Evolutionary conservation across 2,797 vertebrate genomes (phyloP).

Genomic region (Peromyscus eremicus): DNA sequence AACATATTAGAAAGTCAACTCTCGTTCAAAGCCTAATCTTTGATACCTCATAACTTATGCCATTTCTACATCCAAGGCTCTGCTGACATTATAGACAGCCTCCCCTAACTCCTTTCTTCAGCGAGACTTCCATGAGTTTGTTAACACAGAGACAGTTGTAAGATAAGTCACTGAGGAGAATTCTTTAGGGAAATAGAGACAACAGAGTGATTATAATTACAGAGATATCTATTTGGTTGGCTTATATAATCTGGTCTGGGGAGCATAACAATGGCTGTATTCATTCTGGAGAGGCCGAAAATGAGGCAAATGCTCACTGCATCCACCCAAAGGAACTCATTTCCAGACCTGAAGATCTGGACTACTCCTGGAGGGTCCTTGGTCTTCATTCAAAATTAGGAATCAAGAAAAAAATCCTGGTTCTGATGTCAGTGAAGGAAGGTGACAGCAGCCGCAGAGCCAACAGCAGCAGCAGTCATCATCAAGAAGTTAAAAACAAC

Average conservation of each 20-base stretch:
- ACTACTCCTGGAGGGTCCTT: not conserved
- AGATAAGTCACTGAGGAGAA: not conserved
- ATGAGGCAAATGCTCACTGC: not conserved
- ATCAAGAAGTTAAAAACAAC: not conserved
- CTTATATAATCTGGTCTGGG: not conserved
- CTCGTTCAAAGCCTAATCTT: not conserved
- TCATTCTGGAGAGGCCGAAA: not conserved
- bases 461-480: not conserved
- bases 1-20: slow-evolving; percentile 15
- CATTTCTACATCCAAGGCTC: not conserved
- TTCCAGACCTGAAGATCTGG: rapidly evolving
- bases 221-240: not conserved
- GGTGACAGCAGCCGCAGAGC: too few relatives aligned
- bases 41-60: not conserved
- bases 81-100: not conserved
- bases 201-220: not conserved
- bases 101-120: not conserved
- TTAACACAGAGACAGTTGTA: slow-evolving; percentile 6
- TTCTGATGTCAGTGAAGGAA: not conserved
- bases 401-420: not conserved
- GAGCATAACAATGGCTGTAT: not conserved
- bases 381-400: not conserved
- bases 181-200: not conserved
- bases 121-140: not conserved
- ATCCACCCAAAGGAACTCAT: not conserved